Evolutionary conservation across 2,797 vertebrate genomes (phyloP).

Genomic region (Pyrocephalus nanus): DNA sequence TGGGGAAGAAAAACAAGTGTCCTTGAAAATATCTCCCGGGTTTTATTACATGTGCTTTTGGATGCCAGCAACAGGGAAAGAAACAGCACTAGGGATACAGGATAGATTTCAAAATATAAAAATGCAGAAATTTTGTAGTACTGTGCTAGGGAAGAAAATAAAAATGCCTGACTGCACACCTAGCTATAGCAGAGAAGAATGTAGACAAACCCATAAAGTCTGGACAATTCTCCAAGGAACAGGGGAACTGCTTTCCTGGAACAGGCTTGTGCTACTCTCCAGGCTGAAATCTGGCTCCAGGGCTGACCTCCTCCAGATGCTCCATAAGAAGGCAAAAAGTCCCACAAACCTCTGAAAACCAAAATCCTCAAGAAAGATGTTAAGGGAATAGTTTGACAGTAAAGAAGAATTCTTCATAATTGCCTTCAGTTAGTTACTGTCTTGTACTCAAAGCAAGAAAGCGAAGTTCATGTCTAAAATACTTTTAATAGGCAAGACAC

Average conservation of each 20-base stretch:
- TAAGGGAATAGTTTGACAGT: neutral
- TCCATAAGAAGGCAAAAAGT: neutral
- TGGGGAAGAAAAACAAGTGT: slow-evolving; percentile 11
- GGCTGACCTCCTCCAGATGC: neutral
- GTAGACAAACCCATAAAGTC: neutral
- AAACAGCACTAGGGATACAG: neutral
- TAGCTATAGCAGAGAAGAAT: slow-evolving; percentile 24
- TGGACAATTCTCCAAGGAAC: neutral
- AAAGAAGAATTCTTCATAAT: neutral
- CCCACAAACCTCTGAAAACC: neutral
- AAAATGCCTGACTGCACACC: slow-evolving; percentile 26
- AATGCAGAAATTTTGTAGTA: neutral
- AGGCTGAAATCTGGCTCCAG: neutral
- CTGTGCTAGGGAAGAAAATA: neutral
- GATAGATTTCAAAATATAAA: neutral
- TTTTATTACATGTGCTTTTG: slow-evolving; percentile 3
- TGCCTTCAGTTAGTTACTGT: neutral
- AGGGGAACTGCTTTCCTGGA: neutral
- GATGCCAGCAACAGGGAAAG: slow-evolving; percentile 13
- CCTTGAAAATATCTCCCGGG: slow-evolving; percentile 45
- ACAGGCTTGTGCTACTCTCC: neutral
- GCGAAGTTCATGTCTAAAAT: neutral
- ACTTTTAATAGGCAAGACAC: neutral
- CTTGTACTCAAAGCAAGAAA: neutral
- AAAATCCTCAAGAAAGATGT: neutral